Conservation (phyloP, 1,140 invertebrate genomes). For the Hyles vespertilio region DNA sequence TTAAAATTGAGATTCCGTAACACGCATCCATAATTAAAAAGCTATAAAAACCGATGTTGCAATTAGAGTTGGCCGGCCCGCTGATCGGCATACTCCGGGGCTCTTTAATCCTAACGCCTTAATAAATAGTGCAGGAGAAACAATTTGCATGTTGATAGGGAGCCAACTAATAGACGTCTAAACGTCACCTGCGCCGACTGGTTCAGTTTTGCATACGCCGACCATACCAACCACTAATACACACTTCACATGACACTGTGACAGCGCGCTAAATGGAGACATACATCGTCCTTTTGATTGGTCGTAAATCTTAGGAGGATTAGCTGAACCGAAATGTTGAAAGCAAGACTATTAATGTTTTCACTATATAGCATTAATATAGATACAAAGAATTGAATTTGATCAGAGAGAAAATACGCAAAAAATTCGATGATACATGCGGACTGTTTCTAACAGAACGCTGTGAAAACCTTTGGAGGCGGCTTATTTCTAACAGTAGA, state of each 20-base stretch:
- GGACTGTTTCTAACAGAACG: no score
- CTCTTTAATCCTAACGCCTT: constrained; percentile 37
- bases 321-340: neutral
- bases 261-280: constrained; percentile 33
- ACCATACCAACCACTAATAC: constrained; percentile 59
- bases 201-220: constrained; percentile 50
- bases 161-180: constrained; percentile 47
- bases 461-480: no score
- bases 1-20: constrained; percentile 5
- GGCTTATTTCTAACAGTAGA: no score
- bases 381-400: no score
- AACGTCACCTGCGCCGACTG: constrained; percentile 55
- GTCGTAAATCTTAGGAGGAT: neutral
- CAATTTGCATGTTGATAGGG: constrained; percentile 57
- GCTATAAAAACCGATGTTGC: constrained; percentile 7
- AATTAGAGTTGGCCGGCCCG: constrained; percentile 1
- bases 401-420: no score
- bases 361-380: no score
- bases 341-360: no score
- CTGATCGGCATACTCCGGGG: neutral
- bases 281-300: neutral
- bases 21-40: constrained; percentile 7
- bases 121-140: constrained; percentile 31
- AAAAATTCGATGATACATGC: no score
- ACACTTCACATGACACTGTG: constrained; percentile 38